These are phyloP conservation scores for Chiloscyllium plagiosum DNA, from an alignment of 2,113 vertebrate species.

Conservation along the genomic window DNA sequence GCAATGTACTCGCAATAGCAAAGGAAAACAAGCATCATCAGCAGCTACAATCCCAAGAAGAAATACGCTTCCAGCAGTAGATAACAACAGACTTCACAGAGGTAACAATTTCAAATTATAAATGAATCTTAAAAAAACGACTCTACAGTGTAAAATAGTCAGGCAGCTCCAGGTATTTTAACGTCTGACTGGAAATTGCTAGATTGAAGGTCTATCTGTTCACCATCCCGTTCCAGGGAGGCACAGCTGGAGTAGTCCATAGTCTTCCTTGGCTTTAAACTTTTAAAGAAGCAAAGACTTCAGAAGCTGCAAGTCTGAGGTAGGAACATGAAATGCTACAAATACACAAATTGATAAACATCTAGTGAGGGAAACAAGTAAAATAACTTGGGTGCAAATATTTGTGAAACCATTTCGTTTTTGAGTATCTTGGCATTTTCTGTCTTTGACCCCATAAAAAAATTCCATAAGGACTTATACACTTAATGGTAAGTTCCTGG, in stretches of 20 bases:
- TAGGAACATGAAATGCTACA: not conserved
- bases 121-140: not conserved
- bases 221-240: not conserved
- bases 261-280: not conserved
- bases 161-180: not conserved
- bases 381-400: not conserved
- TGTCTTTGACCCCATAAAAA: not conserved
- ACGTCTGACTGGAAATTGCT: not conserved
- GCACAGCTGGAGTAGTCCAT: not conserved
- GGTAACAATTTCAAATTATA: constrained; percentile 55
- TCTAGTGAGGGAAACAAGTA: not conserved
- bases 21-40: constrained; percentile 51
- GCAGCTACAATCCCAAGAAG: constrained; percentile 82
- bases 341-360: not conserved
- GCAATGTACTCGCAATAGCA: constrained; percentile 63
- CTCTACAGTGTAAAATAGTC: not conserved
- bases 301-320: not conserved
- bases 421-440: not conserved
- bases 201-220: not conserved
- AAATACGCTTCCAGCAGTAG: constrained; percentile 88
- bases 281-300: not conserved
- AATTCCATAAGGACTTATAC: not conserved
- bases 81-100: constrained; percentile 88
- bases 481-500: too few relatives aligned
- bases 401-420: not conserved